Evolutionary conservation across 2,888 invertebrate species (phyloP), one percentile per base, ranked within the genome.

Genomic region (Xestia xanthographa): DNA sequence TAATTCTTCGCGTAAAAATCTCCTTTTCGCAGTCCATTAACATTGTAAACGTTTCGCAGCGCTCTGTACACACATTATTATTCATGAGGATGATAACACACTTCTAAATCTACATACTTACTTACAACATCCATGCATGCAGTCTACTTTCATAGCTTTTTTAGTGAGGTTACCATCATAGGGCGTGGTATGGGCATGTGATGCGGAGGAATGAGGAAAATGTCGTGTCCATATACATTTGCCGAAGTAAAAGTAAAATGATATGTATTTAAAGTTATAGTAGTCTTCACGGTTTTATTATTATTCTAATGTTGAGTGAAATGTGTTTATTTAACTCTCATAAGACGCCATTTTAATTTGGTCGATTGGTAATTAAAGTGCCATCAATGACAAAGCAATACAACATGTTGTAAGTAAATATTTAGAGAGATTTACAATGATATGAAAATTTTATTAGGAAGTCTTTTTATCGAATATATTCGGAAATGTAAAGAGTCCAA

Each of bases 1-100:
- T 68, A 71, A 79, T 74, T 66, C 29, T 48, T 45, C 60, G 56
- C 68, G 43, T 80, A 68, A 80, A 72, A 79, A 74, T 72, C 68
- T 76, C 66, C 12, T 66, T 79, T 86, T 41, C 68, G 14, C 71
- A 50, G 68, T 67, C 77, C 77, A 85, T 85, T 77, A 72, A 73
- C 68, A 77, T 43, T 12, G 50, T 62, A 65, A 80, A 66, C 72
- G 65, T 74, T 66, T 14, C 50, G n/a, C 11, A 62, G 26, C 68
- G 82, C 58, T 72, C 66, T 12, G 66, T 58, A 77, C 66, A 82
- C 66, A 75, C 60, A 79, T 80, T 78, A 75, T 83, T 83, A 78
- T 77, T 77, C 87, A 87, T 86, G 73, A 58, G 29, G 34, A 65
- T 66, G 63, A 50, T 83, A 71, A 53, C 70, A 62, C 66, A 72